phyloP scores from a whole-genome alignment of 1,140 invertebrate species.

The Lasaia peninsularis region DNA sequence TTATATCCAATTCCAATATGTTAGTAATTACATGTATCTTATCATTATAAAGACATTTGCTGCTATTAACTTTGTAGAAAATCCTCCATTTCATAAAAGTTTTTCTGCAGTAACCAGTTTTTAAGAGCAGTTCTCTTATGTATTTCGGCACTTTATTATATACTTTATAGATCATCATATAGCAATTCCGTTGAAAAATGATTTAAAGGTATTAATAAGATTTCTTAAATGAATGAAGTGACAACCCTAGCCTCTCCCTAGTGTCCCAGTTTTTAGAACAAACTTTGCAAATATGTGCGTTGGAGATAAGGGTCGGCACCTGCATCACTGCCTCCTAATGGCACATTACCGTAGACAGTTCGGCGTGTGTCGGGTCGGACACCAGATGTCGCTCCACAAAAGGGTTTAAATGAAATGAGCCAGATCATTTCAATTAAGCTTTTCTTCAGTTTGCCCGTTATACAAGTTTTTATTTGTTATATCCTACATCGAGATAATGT shows the following conservation, averaged over 20 bases:
- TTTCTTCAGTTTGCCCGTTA: slow-evolving; percentile 11
- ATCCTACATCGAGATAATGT: too few species aligned
- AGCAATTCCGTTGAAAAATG: too few species aligned
- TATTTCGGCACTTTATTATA: too few species aligned
- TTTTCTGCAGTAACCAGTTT: too few species aligned
- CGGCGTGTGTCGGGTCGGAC: slow-evolving; percentile 28
- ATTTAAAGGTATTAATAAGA: background rate
- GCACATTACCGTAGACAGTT: slow-evolving; percentile 57
- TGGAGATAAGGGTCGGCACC: slow-evolving; percentile 56
- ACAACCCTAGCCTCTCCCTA: slow-evolving; percentile 23
- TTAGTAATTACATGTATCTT: too few species aligned
- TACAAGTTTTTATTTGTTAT: slow-evolving; percentile 1
- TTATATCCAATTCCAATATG: too few species aligned
- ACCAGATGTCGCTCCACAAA: slow-evolving; percentile 37
- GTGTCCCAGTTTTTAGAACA: slow-evolving; percentile 51
- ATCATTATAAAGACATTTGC: too few species aligned
- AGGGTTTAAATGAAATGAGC: slow-evolving; percentile 45
- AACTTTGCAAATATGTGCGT: slow-evolving; percentile 59
- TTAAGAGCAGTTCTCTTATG: too few species aligned
- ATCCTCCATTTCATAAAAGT: too few species aligned
- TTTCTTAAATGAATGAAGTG: background rate
- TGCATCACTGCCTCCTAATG: slow-evolving; percentile 56
- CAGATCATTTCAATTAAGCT: slow-evolving; percentile 45
- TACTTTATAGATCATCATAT: too few species aligned
- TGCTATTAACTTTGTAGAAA: too few species aligned